These are phyloP conservation scores for Montipora foliosa DNA, from an alignment of 64 coral and sea anemone species.

Conservation along the genomic window DNA sequence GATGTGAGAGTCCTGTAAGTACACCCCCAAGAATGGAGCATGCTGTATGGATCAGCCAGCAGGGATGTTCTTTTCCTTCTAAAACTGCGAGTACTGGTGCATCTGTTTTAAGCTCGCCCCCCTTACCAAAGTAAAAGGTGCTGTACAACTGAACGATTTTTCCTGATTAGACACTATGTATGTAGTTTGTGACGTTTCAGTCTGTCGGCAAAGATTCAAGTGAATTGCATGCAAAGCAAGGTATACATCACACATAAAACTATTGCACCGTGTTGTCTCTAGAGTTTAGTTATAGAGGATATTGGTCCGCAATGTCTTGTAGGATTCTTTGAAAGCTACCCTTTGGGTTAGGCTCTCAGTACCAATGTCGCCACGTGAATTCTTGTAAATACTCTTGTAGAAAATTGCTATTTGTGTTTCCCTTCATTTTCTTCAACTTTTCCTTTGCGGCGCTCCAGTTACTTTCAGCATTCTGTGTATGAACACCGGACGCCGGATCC, in stretches of 20 bases:
- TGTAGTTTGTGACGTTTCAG: not conserved
- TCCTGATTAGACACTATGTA: not conserved
- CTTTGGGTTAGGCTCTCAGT: not conserved
- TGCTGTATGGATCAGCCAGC: no score
- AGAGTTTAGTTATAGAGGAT: conserved; percentile 1
- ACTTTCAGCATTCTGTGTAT: no score
- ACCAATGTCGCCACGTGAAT: not conserved
- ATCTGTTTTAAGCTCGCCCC: no score
- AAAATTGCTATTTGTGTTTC: not conserved
- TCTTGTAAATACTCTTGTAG: not conserved
- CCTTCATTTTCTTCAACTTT: conserved; percentile 8
- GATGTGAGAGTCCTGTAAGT: no score
- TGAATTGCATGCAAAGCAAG: not conserved
- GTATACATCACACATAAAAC: not conserved
- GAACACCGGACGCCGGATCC: not conserved
- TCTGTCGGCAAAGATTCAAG: not conserved
- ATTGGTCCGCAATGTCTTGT: not conserved
- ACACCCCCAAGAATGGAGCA: no score
- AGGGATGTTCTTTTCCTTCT: no score
- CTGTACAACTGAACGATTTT: not conserved
- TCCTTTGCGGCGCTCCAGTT: not conserved
- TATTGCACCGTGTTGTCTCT: not conserved
- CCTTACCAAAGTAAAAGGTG: not conserved
- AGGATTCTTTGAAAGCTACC: not conserved
- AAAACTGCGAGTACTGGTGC: no score